Base-by-base conservation (phyloP, 2,113 vertebrate species). In the Thomomys bottae region DNA sequence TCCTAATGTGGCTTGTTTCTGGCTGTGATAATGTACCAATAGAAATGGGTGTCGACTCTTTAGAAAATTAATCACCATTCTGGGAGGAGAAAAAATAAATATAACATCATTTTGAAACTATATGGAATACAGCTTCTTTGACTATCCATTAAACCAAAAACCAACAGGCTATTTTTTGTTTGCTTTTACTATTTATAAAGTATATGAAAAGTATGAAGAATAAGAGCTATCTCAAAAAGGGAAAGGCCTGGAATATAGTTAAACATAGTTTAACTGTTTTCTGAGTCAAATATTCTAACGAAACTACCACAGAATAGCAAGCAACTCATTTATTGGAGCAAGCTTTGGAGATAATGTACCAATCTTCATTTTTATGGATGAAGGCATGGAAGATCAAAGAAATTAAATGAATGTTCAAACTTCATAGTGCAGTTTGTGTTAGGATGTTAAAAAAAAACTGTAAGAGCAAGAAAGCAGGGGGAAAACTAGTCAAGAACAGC, bases 181-280 rank as follows among this genome's bases (percentile, higher is more conserved):
- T 54, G 49, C 49, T 54, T 54, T 73, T 30, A 77, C 83, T 21
- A 26, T 28, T 70, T 54, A 1, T 68, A 36, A 8, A 59, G 21
- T 54, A 78, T 17, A 76, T 54, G 2, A 63, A 36, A 8, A 59
- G 21, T 54, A 78, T 17, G 71, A 23, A 32, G 87, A 85, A 49
- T 84, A 78, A 92, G 87, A 94, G 64, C 63, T 15, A 77, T 1
- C 71, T 82, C 23, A 36, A 57, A 84, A 83, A 63, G 32, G 30
- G 30, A 84, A 81, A 79, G 38, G 14, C 3, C 21, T 59, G 87
- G 77, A 40, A 75, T n/a, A n/a, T n/a, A n/a, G n/a, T n/a, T n/a
- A 45, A 36, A 82, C 57, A 30, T 14, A 42, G 26, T n/a, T 87
- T 34, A 66, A 45, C 32, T 64, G 66, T 66, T 28, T 54, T 67